Evolutionary conservation across 2,888 invertebrate species (phyloP).

Genomic region (Athalia cordata): DNA sequence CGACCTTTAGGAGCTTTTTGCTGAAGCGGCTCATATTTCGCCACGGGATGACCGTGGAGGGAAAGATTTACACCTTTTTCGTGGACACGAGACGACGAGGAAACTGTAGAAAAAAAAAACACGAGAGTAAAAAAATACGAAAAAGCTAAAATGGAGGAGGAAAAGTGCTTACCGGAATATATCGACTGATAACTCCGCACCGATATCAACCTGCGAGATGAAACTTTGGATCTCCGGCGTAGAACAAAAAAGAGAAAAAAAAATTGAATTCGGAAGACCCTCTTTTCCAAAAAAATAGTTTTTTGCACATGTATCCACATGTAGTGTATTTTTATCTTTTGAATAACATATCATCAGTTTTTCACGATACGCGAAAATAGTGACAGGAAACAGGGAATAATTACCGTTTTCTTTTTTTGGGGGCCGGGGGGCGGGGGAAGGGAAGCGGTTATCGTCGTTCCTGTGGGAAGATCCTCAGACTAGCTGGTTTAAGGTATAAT

Average conservation of each 20-base stretch:
- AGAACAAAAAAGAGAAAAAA: not conserved
- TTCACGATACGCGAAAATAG: too few species aligned
- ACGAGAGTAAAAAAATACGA: too few species aligned
- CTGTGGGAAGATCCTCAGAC: not conserved
- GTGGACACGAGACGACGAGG: not conserved
- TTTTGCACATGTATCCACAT: too few species aligned
- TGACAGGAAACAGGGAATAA: too few species aligned
- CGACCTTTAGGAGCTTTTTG: not conserved
- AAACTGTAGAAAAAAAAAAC: too few species aligned
- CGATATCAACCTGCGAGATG: not conserved
- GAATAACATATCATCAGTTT: too few species aligned
- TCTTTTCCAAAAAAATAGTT: too few species aligned
- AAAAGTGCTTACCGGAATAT: conserved; percentile 22
- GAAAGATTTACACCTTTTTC: conserved; percentile 38
- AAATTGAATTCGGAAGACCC: too few species aligned
- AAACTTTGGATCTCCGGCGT: not conserved
- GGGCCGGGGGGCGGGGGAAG: too few species aligned
- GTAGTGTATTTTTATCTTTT: too few species aligned
- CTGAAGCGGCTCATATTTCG: conserved; percentile 26
- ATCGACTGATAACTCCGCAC: conserved; percentile 32
- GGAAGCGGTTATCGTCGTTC: not conserved
- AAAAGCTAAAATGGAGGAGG: not conserved
- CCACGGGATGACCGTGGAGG: not conserved
- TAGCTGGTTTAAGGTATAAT: not conserved
- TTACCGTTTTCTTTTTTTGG: too few species aligned